Evolutionary conservation across 2,113 vertebrate species (phyloP), one percentile per base, ranked within the genome.

Genomic region (Zeus faber): DNA sequence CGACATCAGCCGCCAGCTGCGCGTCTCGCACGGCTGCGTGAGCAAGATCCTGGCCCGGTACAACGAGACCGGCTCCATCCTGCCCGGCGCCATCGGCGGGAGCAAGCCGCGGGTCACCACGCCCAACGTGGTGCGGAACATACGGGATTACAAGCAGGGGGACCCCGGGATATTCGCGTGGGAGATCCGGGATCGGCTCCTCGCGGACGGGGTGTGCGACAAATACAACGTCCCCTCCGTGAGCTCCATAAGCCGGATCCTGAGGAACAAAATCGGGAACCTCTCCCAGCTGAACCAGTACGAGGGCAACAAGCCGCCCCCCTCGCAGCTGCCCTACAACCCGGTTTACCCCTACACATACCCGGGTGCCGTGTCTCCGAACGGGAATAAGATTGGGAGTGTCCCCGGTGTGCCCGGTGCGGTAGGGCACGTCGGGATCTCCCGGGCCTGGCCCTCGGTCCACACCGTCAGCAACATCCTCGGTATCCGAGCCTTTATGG

Each of bases 221-320:
- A 95, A 95, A 54, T 95, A 94, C 88, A 96, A 96, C 72, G 93
- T 96, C 4, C 94, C 94, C 8, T 96, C 94, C 0, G 94, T 96
- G 18, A 96, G 94, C 76, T 96, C 94, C 76, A 96, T 96, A 75
- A 95, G 94, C 82, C 81, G 94, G 39, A 96, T 96, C 65, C 75
- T 96, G 54, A 81, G 94, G 20, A 95, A 96, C 78, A 96, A 96
- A 45, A 91, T 96, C 48, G 93, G 92, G 11, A 88, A 76, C 49
- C 65, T 93, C 46, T 88, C 91, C 0, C 91, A 93, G 65, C 83
- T 90, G 0, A 81, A 72, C 20, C 89, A 85, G 0, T 85, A 84
- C 21, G 92, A 93, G 18, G 25, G 64, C 50, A 57, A 60, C 73
- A 94, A 93, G 58, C 85, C 90, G 40, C 79, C 70, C 0, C 73